Percentiles rank a stretch among this genome's conserved stretches.
Evolutionary conservation across 2,888 invertebrate species (phyloP).

Genomic region (Watsonalla cultraria): DNA sequence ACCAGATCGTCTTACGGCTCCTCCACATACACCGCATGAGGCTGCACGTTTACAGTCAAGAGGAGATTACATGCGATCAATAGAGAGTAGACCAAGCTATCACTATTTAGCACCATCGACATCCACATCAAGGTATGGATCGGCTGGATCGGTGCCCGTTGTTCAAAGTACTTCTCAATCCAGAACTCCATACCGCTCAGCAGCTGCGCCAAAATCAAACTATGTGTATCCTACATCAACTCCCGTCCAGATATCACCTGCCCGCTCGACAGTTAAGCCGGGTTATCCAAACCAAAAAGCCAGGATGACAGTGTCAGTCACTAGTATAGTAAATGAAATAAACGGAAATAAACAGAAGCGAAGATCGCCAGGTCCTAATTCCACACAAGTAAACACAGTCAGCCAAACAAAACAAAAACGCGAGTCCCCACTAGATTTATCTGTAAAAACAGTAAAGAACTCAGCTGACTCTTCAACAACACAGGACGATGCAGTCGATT

Average conservation of each 20-base stretch:
- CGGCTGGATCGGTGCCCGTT: conserved; percentile 42
- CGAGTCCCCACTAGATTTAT: conserved; percentile 91
- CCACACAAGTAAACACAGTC: conserved; percentile 50
- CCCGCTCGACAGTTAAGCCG: conserved; percentile 53
- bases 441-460: conserved; percentile 92
- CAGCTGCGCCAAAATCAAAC: conserved; percentile 50
- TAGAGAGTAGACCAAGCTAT: conserved; percentile 50
- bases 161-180: conserved; percentile 51
- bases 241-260: conserved; percentile 58
- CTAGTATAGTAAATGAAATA: conserved; percentile 69
- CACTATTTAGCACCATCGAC: conserved; percentile 60
- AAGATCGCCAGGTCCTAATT: conserved; percentile 84
- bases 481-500: conserved; percentile 80
- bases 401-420: conserved; percentile 77
- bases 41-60: conserved; percentile 47
- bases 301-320: conserved; percentile 72
- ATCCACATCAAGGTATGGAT: conserved; percentile 50
- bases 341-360: conserved; percentile 66
- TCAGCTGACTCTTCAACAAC: conserved; percentile 94
- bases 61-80: conserved; percentile 49
- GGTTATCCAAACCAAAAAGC: conserved; percentile 63
- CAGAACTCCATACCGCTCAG: conserved; percentile 47
- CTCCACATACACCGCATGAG: conserved; percentile 51
- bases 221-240: conserved; percentile 52
- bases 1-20: conserved; percentile 51